Base-by-base conservation (phyloP, 1,140 invertebrate genomes). In the Platorchestia sp. region DNA sequence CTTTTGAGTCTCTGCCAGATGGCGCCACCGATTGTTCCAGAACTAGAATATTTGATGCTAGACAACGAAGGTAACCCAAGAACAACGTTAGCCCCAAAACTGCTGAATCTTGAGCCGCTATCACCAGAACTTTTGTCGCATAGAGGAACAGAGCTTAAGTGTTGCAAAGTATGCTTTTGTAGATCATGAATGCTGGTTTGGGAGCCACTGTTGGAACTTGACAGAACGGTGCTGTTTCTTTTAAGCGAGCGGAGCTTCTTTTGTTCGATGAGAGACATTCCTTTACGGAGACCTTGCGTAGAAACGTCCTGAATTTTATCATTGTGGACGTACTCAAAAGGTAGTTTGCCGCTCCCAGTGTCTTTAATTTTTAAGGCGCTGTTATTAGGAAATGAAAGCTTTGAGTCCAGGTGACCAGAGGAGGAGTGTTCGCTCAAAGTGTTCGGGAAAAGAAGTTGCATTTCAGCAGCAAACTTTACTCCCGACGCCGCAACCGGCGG, bases 261-360 rank as follows among this genome's bases (percentile, higher is more conserved):
- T 93, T 93, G 91, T 93, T 93, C 91, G 47, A 93, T 93, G 91
- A 93, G 91, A 7, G 91, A 93, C 45, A 93, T 45, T 16, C 91
- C 91, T 93, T 45, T 93, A 7, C 87, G 87, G 42, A 27, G 87
- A 45, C 87, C 87, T 90, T 75, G 59, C 87, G 41, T 42, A 89
- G 6, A 42, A 44, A 41, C 41, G 36, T 89, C 87, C 3, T 42
- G 91, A 93, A 44, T 93, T n/a, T 93, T 47, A 16, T 40, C 43
- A 40, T 10, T 45, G 40, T 93, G 41, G 14, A 44, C 45, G 91
- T 44, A 45, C n/a, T 93, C 43, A 45, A 93, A 40, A 22, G 44
- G 27, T 44, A 47, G 43, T 47, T 93, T 93, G 40, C 91, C 91
- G 91, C 87, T 42, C 14, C 41, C 41, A 43, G 22, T n/a, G 14